phyloP scores from a whole-genome alignment of 2,797 vertebrate genomes.

The Ceryle rudis region DNA sequence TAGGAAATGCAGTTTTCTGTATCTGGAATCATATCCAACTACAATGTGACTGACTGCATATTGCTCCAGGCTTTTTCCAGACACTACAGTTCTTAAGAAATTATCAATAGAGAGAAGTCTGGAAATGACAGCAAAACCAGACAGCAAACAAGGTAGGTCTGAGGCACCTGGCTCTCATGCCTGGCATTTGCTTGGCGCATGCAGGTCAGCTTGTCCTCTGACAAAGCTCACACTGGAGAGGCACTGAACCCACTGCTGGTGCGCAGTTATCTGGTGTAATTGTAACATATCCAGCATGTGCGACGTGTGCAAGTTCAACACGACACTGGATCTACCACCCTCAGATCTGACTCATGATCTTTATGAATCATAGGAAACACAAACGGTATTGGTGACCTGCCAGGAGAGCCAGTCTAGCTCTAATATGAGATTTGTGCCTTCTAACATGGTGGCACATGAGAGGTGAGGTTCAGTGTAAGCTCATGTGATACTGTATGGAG shows the following conservation, averaged over 20 bases:
- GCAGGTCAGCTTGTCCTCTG: background rate
- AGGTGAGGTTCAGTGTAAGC: background rate
- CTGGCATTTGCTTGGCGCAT: background rate
- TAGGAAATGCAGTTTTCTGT: background rate
- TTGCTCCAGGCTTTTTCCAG: background rate
- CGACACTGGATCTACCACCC: background rate
- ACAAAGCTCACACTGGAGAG: background rate
- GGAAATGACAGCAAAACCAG: background rate
- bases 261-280: background rate
- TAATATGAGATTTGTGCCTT: background rate
- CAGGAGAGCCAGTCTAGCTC: background rate
- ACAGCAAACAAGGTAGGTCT: background rate
- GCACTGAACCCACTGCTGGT: background rate
- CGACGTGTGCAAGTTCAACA: fast-evolving
- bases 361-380: background rate
- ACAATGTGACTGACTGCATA: background rate
- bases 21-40: background rate
- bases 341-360: background rate
- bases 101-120: background rate
- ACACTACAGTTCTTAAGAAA: background rate
- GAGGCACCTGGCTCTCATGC: background rate
- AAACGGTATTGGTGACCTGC: background rate
- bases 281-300: fast-evolving
- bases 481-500: background rate
- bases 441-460: background rate